Percentiles rank a stretch among this genome's conserved stretches.
Evolutionary conservation across 2,113 vertebrate genomes (phyloP).

Genomic region (Thomomys bottae): DNA sequence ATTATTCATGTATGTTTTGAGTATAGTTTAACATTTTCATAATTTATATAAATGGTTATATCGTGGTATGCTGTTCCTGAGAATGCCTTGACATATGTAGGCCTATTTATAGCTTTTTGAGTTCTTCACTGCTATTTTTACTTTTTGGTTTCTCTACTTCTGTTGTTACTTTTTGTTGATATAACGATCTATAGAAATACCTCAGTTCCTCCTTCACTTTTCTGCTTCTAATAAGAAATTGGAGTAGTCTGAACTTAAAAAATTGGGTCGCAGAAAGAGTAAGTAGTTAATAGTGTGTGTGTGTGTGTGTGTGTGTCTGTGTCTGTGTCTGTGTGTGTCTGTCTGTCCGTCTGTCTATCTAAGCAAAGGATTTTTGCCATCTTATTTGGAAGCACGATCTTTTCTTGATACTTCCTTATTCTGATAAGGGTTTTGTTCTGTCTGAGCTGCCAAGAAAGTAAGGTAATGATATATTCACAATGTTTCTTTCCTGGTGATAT

Average conservation of each 20-base stretch:
- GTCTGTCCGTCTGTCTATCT: too few species aligned
- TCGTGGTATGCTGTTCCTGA: not conserved
- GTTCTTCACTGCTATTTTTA: slow-evolving; percentile 4
- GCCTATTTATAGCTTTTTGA: slow-evolving; percentile 18
- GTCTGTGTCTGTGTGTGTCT: too few species aligned
- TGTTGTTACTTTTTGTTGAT: slow-evolving; percentile 11
- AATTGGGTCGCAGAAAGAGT: not conserved
- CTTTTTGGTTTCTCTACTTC: not conserved
- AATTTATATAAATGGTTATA: slow-evolving; percentile 15
- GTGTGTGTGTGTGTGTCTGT: too few species aligned
- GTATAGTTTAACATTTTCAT: slow-evolving; percentile 29
- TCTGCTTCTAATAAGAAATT: slow-evolving; percentile 15
- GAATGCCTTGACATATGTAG: not conserved
- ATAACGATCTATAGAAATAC: not conserved
- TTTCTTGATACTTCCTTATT: slow-evolving; percentile 26
- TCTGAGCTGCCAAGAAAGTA: not conserved
- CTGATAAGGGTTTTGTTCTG: not conserved
- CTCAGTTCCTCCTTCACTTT: not conserved
- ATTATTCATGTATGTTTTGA: slow-evolving; percentile 46
- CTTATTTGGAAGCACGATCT: not conserved
- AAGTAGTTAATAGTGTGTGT: not conserved
- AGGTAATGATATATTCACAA: not conserved
- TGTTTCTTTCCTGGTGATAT: not conserved
- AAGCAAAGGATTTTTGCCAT: slow-evolving; percentile 27
- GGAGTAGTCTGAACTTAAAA: not conserved